Base-by-base conservation (phyloP, 2,888 invertebrate species). In the Cheilosia vernalis region DNA sequence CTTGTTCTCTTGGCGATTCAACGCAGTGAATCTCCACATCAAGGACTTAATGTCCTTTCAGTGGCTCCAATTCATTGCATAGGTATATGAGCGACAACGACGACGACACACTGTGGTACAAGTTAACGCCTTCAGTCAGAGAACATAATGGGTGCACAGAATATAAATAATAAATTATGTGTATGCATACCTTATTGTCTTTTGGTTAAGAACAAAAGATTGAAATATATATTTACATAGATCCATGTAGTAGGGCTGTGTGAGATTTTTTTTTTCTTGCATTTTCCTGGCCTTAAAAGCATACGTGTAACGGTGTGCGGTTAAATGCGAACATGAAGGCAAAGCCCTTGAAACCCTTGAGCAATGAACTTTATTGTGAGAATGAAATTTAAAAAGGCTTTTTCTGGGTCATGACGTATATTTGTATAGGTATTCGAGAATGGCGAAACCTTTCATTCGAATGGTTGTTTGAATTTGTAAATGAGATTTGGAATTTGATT, bases 321-420 rank as follows among this genome's bases (percentile, higher is more conserved):
- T 5, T 37, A 47, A 19, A 42, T 37, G 58, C 30, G 30, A 55
- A 30, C 30, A 30, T 24, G 47, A 19, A 58, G 64, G 76, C 42
- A 72, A 49, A 70, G 81, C 81, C 81, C 81, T 81, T 85, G 85
- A 81, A 85, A 72, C 81, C 91, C 90, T 90, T 90, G 89, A 89
- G 90, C 90, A 88, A 88, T 89, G 90, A 89, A 90, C 89, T 89
- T 89, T 88, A 88, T 87, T 87, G 79, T 86, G 74, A 78, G 72
- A 67, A 81, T 56, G 33, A 33, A 72, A 79, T 69, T 61, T 87
- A 81, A 88, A 81, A 88, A 88, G 87, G 64, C 67, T 77, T 74
- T 86, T 87, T 88, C 84, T 87, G 87, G 87, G 78, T 87, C 87
- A 84, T 76, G 72, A 63, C 30, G 63, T 73, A 64, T 15, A 51